Conservation (phyloP, 1,140 invertebrate genomes). For the Propsilocerus akamusi region DNA sequence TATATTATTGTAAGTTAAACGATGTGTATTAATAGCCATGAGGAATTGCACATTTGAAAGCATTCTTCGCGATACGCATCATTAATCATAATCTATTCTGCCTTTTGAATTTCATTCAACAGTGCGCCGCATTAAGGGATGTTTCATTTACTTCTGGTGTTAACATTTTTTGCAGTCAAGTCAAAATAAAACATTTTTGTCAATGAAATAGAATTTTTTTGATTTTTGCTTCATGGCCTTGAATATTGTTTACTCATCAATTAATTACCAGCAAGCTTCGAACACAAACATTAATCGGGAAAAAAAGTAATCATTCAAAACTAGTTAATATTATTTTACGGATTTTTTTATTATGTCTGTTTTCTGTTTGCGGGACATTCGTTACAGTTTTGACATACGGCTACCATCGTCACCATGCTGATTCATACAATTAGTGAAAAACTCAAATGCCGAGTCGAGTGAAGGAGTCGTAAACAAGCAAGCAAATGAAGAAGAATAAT, state of each 20-base stretch:
- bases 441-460: neutral
- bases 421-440: slow-evolving; percentile 4
- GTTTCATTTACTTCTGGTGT: neutral
- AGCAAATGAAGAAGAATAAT: neutral
- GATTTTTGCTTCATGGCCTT: too few relatives aligned
- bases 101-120: neutral
- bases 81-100: slow-evolving; percentile 2
- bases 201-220: too few relatives aligned
- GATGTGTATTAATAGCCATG: too few relatives aligned
- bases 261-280: too few relatives aligned
- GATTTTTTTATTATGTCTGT: too few relatives aligned
- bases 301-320: too few relatives aligned
- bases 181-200: neutral
- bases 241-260: too few relatives aligned
- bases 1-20: too few relatives aligned
- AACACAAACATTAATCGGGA: too few relatives aligned
- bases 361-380: too few relatives aligned
- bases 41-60: neutral
- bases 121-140: neutral
- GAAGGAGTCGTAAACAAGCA: neutral
- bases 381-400: too few relatives aligned
- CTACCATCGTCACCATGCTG: neutral
- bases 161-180: neutral
- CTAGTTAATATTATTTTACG: too few relatives aligned
- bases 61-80: neutral